phyloP scores from a whole-genome alignment of 2,888 invertebrate genomes.

The Phortica okadai region DNA sequence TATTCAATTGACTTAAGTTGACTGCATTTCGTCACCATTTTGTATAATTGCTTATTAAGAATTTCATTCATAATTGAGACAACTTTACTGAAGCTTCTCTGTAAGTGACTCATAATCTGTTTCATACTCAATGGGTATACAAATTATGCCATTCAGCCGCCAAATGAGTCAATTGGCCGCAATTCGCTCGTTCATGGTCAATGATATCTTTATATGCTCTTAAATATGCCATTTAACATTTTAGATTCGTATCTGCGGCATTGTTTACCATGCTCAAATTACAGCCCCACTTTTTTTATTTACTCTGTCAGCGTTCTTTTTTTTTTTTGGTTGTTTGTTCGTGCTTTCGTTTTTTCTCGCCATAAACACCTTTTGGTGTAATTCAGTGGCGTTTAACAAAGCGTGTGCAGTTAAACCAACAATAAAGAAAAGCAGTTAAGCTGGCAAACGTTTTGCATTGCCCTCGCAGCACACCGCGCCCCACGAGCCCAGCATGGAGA shows the following conservation, averaged over 20 bases:
- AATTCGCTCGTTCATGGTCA: not conserved
- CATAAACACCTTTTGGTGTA: not conserved
- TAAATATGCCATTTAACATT: not conserved
- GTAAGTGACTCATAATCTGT: too few species aligned
- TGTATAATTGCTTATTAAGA: too few species aligned
- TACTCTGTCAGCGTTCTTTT: too few species aligned
- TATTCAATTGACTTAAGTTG: too few species aligned
- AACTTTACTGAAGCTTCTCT: too few species aligned
- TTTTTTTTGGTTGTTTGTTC: not conserved
- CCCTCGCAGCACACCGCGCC: not conserved
- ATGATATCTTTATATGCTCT: not conserved
- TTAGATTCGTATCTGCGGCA: not conserved
- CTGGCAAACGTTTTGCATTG: not conserved
- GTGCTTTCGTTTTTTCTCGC: not conserved
- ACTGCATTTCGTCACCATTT: too few species aligned
- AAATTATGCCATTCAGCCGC: too few species aligned
- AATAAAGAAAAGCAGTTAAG: conserved; percentile 1
- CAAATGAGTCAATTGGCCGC: too few species aligned
- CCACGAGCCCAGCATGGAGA: not conserved
- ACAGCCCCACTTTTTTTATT: not conserved
- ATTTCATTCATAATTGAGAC: too few species aligned
- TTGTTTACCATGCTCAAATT: not conserved
- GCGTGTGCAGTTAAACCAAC: conserved; percentile 9
- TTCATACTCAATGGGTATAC: too few species aligned
- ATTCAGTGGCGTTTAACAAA: conserved; percentile 9